Conservation (phyloP, 2,113 vertebrate genomes). For the Cyphomyrus plagiostoma region DNA sequence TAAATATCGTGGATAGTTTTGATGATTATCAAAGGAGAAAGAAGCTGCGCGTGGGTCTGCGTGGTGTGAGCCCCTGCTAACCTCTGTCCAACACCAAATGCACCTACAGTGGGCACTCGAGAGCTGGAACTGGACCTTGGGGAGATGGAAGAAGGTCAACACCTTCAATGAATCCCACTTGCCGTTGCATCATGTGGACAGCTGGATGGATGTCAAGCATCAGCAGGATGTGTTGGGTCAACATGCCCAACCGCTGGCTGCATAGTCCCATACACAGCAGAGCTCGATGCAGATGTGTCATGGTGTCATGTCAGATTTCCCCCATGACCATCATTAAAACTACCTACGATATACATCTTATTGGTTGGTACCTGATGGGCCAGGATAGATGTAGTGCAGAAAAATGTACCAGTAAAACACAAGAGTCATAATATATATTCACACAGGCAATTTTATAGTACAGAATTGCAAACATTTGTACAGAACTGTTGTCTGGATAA, state of each 20-base stretch:
- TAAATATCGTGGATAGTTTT: neutral
- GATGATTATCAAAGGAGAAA: neutral
- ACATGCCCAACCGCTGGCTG: neutral
- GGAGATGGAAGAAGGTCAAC: neutral
- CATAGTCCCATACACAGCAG: neutral
- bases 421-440: neutral
- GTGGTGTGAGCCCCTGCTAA: no score
- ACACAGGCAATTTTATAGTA: neutral
- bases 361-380: neutral
- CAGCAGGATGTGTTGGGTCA: neutral
- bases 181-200: neutral
- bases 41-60: no score
- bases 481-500: neutral
- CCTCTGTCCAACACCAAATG: no score
- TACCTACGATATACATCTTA: neutral
- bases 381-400: neutral
- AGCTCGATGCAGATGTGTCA: neutral
- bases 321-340: neutral
- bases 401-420: neutral
- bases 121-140: neutral
- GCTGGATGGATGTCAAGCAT: neutral
- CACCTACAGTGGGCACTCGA: neutral
- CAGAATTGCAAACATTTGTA: neutral
- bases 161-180: neutral
- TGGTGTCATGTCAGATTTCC: neutral